phyloP scores from a whole-genome alignment of 2,113 vertebrate species.

The Scatophagus argus region DNA sequence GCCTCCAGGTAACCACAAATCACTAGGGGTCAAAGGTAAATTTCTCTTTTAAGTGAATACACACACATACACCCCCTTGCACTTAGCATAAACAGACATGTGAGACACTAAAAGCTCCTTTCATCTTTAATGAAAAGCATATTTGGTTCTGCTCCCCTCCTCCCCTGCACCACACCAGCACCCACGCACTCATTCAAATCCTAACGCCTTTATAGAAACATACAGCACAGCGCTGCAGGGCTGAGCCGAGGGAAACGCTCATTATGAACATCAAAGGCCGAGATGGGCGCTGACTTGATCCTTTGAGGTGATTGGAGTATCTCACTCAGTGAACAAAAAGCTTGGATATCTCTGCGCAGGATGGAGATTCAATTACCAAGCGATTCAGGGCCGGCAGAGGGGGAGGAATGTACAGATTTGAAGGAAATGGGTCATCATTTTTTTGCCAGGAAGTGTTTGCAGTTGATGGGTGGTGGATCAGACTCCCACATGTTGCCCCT shows the following conservation, averaged over 20 bases:
- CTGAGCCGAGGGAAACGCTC: conserved; percentile 66
- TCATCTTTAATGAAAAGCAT: conserved; percentile 81
- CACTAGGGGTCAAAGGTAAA: conserved; percentile 48
- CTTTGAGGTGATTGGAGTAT: conserved; percentile 59
- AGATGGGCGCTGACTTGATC: conserved; percentile 47
- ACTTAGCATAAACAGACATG: conserved; percentile 56
- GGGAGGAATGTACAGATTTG: conserved; percentile 49
- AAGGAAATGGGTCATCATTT: conserved; percentile 66
- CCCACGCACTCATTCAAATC: conserved; percentile 65
- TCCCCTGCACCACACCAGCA: conserved; percentile 27
- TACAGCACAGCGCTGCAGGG: conserved; percentile 60
- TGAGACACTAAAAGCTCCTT: conserved; percentile 73
- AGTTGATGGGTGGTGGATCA: conserved; percentile 51
- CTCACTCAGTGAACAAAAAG: conserved; percentile 52
- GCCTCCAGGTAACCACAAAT: conserved; percentile 48
- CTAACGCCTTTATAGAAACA: conserved; percentile 62
- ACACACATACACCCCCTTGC: conserved; percentile 28
- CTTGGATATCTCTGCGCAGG: conserved; percentile 28
- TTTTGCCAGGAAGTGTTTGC: conserved; percentile 56
- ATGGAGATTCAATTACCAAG: conserved; percentile 47
- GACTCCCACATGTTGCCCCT: conserved; percentile 57
- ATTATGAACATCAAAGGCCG: conserved; percentile 77
- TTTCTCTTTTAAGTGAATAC: conserved; percentile 45
- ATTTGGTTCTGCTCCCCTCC: conserved; percentile 44
- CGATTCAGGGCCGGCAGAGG: conserved; percentile 20